Conservation (phyloP, 2,113 vertebrate genomes). For the Mola mola region DNA sequence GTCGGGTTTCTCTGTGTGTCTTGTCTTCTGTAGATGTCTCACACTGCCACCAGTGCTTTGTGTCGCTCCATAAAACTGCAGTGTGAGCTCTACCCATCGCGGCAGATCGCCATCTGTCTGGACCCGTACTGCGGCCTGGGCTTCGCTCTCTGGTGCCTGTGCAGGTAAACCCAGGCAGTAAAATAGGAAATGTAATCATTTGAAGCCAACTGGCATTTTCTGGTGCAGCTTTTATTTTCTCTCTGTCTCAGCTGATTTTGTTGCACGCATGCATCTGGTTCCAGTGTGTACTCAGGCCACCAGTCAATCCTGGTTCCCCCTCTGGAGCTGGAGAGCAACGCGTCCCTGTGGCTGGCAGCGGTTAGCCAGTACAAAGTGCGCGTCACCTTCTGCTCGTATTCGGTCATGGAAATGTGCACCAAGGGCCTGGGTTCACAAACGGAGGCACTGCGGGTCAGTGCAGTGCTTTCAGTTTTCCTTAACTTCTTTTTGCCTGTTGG, state of each 20-base stretch:
- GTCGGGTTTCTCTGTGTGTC: not conserved
- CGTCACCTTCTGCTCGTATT: constrained; percentile 96
- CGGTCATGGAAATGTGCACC: constrained; percentile 98
- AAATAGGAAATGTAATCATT: not conserved
- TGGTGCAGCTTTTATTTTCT: not conserved
- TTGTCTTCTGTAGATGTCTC: constrained; percentile 88
- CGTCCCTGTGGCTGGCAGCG: constrained; percentile 92
- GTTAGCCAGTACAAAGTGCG: constrained; percentile 97
- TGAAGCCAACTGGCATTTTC: not conserved
- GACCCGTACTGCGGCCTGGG: constrained; percentile 98
- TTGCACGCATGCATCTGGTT: constrained; percentile 17
- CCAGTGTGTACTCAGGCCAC: constrained; percentile 89
- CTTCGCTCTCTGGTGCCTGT: constrained; percentile 96
- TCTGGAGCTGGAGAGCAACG: constrained; percentile 93
- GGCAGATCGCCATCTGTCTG: constrained; percentile 96
- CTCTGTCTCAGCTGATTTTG: not conserved
- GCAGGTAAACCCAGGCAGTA: constrained; percentile 83
- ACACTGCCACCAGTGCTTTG: constrained; percentile 94
- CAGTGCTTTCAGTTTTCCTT: not conserved
- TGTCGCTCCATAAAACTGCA: constrained; percentile 97
- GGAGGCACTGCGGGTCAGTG: constrained; percentile 87
- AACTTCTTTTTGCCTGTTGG: too few relatives aligned
- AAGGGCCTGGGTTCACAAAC: constrained; percentile 93
- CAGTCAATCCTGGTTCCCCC: constrained; percentile 96
- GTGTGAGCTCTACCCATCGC: constrained; percentile 95